Evolutionary conservation across 2,888 invertebrate species (phyloP), one percentile per base, ranked within the genome.

Genomic region (Drosophila neotestacea): DNA sequence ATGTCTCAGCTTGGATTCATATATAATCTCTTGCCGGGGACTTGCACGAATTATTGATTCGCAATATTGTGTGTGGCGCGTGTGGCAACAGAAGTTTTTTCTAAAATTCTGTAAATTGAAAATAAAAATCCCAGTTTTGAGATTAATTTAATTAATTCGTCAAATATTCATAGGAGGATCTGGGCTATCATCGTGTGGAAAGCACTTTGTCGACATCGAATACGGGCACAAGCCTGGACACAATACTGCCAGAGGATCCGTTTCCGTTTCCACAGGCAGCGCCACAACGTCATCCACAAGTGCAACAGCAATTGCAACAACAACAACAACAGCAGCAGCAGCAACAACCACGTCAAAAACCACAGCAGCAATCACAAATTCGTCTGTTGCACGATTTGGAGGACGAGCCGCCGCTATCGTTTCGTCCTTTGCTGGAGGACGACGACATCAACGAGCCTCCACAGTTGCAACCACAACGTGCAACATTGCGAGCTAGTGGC

Each of bases 221-320:
- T 62, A 94, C 95, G 85, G 93, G 94, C 90, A 94, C 95, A 28
- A 94, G 94, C 70, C 91, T 95, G 70, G 94, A 94, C 73, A 92
- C 92, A 68, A 92, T 92, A 73, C 67, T 92, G 32, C 92, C 92
- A 10, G 92, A 92, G 77, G 92, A 92, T 84, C 92, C 92, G 13
- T 92, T 91, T 71, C 80, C 91, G 55, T 91, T 92, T 67, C 87
- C 90, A 1, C 81, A 79, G 54, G 88, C 68, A 13, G 73, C 80
- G 16, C 81, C 82, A 6, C 82, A 81, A 39, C 79, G 81, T 6
- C 78, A 77, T 60, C 85, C 84, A 48, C 88, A 46, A 13, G 27
- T 52, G 30, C 60, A 62, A 28, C 73, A 72, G n/a, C 70, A 67
- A 42, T 70, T 68, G 44, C 73, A 73, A 34, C 79, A 72, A 27